phyloP scores from a whole-genome alignment of 1,140 invertebrate genomes.

The Tribolium castaneum region DNA sequence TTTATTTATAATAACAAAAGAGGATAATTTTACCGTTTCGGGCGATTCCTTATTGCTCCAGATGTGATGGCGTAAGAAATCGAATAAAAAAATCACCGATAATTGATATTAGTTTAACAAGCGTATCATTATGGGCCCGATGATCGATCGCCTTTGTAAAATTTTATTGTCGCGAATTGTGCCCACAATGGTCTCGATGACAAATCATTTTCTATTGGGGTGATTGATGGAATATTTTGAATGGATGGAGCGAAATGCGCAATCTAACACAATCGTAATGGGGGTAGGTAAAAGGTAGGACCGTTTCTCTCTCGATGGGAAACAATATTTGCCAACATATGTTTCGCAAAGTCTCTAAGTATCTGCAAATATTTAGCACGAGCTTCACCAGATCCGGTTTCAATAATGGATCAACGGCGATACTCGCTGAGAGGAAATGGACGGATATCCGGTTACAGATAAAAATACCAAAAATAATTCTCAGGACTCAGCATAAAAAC shows the following conservation, averaged over 20 bases:
- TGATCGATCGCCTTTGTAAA: constrained; percentile 43
- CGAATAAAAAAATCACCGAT: constrained; percentile 6
- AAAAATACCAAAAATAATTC: too few relatives aligned
- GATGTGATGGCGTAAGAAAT: too few relatives aligned
- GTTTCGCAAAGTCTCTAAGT: constrained; percentile 56
- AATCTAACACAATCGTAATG: constrained; percentile 21
- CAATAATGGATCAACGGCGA: constrained; percentile 50
- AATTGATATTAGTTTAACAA: constrained; percentile 48
- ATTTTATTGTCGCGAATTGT: constrained; percentile 29
- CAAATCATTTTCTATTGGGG: constrained; percentile 42
- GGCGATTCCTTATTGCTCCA: too few relatives aligned
- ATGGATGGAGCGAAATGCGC: constrained; percentile 18
- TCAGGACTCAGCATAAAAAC: too few relatives aligned
- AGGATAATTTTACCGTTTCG: too few relatives aligned
- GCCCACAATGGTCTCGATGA: constrained; percentile 17
- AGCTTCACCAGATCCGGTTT: constrained; percentile 48
- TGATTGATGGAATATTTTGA: constrained; percentile 44
- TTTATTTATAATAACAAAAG: neutral
- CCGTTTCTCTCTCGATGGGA: constrained; percentile 4
- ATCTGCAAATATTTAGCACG: constrained; percentile 56
- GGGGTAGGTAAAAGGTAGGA: neutral
- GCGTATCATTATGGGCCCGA: constrained; percentile 42
- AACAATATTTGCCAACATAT: constrained; percentile 56
- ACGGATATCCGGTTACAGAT: constrained; percentile 1
- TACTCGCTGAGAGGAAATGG: neutral